Evolutionary conservation across 1,140 invertebrate genomes (phyloP), one percentile per base, ranked within the genome.

Genomic region (Hylaeus volcanicus): DNA sequence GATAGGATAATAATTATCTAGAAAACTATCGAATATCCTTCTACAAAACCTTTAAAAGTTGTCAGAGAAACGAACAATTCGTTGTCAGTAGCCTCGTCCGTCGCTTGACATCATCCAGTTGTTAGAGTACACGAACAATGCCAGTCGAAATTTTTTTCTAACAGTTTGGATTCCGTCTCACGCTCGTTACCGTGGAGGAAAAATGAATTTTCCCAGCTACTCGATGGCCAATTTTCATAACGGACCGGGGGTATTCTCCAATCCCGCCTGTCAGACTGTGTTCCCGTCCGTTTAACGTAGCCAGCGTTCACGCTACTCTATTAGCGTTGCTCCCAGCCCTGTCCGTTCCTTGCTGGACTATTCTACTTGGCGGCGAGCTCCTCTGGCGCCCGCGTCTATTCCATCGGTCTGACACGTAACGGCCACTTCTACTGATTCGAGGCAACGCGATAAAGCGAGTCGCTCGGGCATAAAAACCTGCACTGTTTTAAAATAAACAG

Each of bases 321-420:
- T 69, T 61, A 60, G 5, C 43, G 2, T 9, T 61, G 56, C 58
- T 76, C 60, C 37, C 2, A 1, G 37, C 15, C 2, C 5, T 11
- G 39, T 8, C 11, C 14, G 15, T 12, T 65, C 43, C n/a, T 74
- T 64, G 2, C 11, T 15, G 37, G 9, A 43, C 48, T 55, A 65
- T 65, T 48, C 9, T 5, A 6, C 48, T 60, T 2, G 9, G 1
- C 0, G 14, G 37, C 2, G 55, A 14, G n/a, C 48, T 51, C n/a
- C 53, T 6, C 4, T 68, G 48, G 14, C 43, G 45, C 53, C n/a
- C 8, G 58, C 66, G 8, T 4, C 43, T 76, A 5, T 43, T 70
- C 41, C 63, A 53, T 37, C 43, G 43, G 66, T 63, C 66, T 63
- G 75, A 70, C 75, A 9, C 56, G 56, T 70, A 53, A 53, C 63